These are phyloP conservation scores for Acrossocheilus fasciatus DNA, from an alignment of 2,797 vertebrate genomes.

Conservation along the genomic window DNA sequence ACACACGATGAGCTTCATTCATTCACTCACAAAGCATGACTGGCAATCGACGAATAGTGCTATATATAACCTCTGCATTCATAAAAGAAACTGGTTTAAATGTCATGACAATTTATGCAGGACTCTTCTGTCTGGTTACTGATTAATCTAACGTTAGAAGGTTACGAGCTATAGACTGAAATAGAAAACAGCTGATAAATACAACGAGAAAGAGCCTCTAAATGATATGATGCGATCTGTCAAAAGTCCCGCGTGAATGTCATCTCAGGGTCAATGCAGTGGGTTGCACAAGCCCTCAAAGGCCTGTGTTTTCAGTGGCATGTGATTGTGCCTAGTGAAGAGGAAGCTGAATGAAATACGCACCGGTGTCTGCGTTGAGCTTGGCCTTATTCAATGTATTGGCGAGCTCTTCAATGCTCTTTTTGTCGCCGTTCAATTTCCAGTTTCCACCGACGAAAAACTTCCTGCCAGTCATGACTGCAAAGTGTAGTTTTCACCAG, in stretches of 20 bases:
- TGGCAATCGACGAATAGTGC: background rate
- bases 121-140: background rate
- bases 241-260: slow-evolving; percentile 7
- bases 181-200: too few species aligned
- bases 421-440: slow-evolving; percentile 98
- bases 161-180: too few species aligned
- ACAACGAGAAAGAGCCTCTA: background rate
- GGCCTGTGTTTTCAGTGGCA: slow-evolving; percentile 15
- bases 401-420: slow-evolving; percentile 90
- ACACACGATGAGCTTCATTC: slow-evolving; percentile 12
- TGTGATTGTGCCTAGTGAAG: background rate
- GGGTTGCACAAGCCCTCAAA: background rate
- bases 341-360: slow-evolving; percentile 59
- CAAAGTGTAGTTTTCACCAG: background rate
- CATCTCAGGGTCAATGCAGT: slow-evolving; percentile 35
- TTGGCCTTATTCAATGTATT: slow-evolving; percentile 86
- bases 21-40: background rate
- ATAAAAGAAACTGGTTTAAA: background rate
- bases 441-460: slow-evolving; percentile 98
- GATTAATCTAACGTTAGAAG: background rate
- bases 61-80: background rate
- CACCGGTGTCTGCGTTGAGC: slow-evolving; percentile 89
- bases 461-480: slow-evolving; percentile 90
- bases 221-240: background rate
- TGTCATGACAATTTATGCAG: background rate